Evolutionary conservation across 2,113 vertebrate genomes (phyloP), one percentile per base, ranked within the genome.

Genomic region (Muntiacus muntjak): DNA sequence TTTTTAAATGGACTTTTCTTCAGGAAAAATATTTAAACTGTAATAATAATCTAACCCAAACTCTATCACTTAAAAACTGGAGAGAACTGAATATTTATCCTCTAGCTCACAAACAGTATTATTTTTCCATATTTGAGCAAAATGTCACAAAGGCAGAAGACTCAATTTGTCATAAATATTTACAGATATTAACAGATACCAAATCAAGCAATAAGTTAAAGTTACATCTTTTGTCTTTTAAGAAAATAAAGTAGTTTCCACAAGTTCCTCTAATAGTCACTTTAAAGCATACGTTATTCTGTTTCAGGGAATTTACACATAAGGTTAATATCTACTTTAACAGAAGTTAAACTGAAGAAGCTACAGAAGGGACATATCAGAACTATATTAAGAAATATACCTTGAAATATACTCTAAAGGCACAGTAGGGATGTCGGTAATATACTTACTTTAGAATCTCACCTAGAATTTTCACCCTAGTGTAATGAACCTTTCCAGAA

Each of bases 51-150:
- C 28, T 67, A 97, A 50, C 6, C 26, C n/a, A 92, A 76, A 33
- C 26, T 92, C 71, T 78, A 47, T 52, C 50, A 67, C 16, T 67
- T 93, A 55, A 93, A 96, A 91, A 40, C 50, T 87, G 36, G 28
- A 43, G 17, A 91, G 30, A 96, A 64, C 0, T 50, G 36, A 87
- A 43, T 23, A 57, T 60, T 96, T 95, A 76, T 55, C 9, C 30
- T 95, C 26, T 28, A 30, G 47, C 30, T 33, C 43, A 36, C 62
- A 91, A 91, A 89, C 3, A 9, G 2, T 17, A 81, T 64, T 87
- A 50, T 74, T 93, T 97, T 93, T 94, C 60, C 30, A 83, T 88
- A 93, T 74, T 81, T 88, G n/a, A 93, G 25, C 26, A 81, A 97
- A 91, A 95, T 67, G 7, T 85, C 43, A 92, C 28, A 89, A 62